These are phyloP conservation scores for Calyptomena viridis DNA, from an alignment of 2,113 vertebrate genomes.

Conservation along the genomic window DNA sequence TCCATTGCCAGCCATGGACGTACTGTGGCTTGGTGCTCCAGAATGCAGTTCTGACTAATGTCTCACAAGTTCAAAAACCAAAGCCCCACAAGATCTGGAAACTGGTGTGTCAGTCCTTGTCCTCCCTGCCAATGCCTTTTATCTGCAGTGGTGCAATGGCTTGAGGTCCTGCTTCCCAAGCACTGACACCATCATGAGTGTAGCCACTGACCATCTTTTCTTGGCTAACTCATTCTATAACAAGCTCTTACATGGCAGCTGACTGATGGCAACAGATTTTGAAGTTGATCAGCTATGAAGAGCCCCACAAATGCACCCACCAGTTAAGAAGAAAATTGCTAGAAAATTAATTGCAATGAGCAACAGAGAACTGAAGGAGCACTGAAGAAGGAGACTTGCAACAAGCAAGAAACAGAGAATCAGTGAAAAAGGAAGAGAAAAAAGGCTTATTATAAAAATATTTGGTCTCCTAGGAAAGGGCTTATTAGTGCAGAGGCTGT, in stretches of 20 bases:
- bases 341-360: not conserved
- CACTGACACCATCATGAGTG: not conserved
- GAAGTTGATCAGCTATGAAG: not conserved
- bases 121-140: not conserved
- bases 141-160: not conserved
- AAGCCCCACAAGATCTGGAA: slow-evolving; percentile 7
- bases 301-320: not conserved
- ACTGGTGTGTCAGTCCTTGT: not conserved
- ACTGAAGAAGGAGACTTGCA: not conserved
- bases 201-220: not conserved
- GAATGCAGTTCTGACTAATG: slow-evolving; percentile 11
- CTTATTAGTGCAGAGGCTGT: not conserved
- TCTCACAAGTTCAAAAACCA: slow-evolving; percentile 7
- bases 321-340: not conserved
- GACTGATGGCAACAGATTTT: not conserved
- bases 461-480: not conserved
- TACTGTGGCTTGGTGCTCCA: slow-evolving; percentile 47
- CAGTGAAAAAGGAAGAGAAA: not conserved
- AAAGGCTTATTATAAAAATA: not conserved
- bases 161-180: not conserved
- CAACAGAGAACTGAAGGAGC: not conserved
- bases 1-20: slow-evolving; percentile 57
- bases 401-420: not conserved
- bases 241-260: not conserved
- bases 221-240: not conserved